Evolutionary conservation across 23 tunicate genomes (phyloP), one percentile per base, ranked within the genome.

Genomic region (Phallusia fumigata): DNA sequence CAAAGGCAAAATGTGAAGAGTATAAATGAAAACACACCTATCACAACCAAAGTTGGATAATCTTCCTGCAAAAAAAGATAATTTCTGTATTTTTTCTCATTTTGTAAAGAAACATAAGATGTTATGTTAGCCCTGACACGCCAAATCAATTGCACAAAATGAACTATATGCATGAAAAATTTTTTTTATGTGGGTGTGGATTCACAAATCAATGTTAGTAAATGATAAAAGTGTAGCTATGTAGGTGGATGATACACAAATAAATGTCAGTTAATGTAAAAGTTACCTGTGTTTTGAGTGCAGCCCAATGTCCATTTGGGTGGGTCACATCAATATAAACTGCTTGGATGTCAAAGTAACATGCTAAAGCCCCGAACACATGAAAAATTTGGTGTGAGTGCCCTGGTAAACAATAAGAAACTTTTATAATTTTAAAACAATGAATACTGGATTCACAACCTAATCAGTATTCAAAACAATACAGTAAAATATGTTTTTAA

Each of bases 361-460:
- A 82, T 18, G 87, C 77, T 1, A 74, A 53, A 28, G 96, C 96
- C 3, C 72, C 78, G 19, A 82, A 79, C 2, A 91, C 50, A 76
- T 91, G 96, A 74, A 91, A 91, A 51, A 85, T 79, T 79, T 83
- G 87, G 36, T 91, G 96, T 18, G 96, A 91, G 65, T 91, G 96
- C 31, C 96, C 96, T 91, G 81, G 8, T 11, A 76, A 64, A 34
- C 32, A 0, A 21, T 40, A 40, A 5, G 10, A 40, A 40, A 40
- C 47, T 40, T 40, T 40, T 10, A 40, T 5, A 40, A 3, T 40
- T 40, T 40, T 40, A 10, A 5, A 40, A 40, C 5, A 40, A 10
- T 40, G 10, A 40, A 3, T 40, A 10, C 10, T 40, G 47, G 8
- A 40, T 3, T 40, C 47, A 40, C 10, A 40, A 40, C 47, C 47